These are phyloP conservation scores for Ardeotis arabs DNA, from an alignment of 2,113 vertebrate genomes.

Conservation along the genomic window DNA sequence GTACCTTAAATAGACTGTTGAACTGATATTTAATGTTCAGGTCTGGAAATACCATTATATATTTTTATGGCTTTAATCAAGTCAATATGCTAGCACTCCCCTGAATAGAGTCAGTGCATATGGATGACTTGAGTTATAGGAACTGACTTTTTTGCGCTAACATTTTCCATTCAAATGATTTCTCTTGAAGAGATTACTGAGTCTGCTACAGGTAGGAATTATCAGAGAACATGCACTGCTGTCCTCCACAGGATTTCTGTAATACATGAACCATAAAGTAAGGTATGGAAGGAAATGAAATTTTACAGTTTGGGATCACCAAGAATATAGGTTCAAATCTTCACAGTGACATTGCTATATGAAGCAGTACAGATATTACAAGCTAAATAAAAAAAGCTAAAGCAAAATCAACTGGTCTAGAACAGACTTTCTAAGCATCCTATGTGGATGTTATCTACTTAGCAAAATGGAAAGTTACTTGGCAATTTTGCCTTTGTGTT, in stretches of 20 bases:
- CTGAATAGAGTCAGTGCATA: background rate
- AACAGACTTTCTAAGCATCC: background rate
- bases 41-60: background rate
- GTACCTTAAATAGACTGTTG: background rate
- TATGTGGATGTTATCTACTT: background rate
- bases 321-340: background rate
- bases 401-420: background rate
- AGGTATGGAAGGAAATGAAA: background rate
- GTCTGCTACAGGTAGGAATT: background rate
- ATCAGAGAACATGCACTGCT: background rate
- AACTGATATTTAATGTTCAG: background rate
- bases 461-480: conserved; percentile 3
- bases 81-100: background rate
- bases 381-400: background rate
- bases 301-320: background rate
- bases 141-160: background rate
- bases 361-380: background rate
- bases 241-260: background rate
- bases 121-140: background rate
- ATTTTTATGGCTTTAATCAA: background rate
- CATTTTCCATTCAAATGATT: background rate
- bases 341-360: background rate
- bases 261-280: background rate
- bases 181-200: background rate
- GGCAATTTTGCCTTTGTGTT: background rate